Evolutionary conservation across 2,797 vertebrate genomes (phyloP).

Genomic region (Melopsittacus undulatus): DNA sequence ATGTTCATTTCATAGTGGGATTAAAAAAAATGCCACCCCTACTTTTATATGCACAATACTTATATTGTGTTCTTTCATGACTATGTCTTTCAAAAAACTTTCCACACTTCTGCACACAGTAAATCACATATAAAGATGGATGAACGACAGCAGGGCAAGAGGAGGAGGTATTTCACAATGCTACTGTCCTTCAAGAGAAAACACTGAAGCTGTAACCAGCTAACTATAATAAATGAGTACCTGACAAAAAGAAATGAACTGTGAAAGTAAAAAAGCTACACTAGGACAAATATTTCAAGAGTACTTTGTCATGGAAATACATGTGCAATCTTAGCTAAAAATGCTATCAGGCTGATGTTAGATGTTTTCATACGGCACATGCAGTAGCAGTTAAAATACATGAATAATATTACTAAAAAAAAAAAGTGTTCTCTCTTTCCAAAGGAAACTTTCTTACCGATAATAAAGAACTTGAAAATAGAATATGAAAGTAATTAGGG

Average conservation of each 20-base stretch:
- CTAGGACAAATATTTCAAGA: background rate
- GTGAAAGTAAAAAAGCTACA: constrained; percentile 51
- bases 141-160: constrained; percentile 28
- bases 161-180: constrained; percentile 14
- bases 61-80: background rate
- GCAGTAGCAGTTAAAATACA: background rate
- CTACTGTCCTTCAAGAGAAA: constrained; percentile 70
- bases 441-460: background rate
- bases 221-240: constrained; percentile 61
- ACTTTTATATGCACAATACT: background rate
- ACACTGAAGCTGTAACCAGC: constrained; percentile 46
- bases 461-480: background rate
- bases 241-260: constrained; percentile 53
- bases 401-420: background rate
- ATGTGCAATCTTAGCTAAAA: background rate
- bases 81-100: background rate
- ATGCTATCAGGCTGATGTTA: background rate
- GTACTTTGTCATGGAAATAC: background rate
- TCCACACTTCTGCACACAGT: background rate
- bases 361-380: background rate
- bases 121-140: constrained; percentile 33
- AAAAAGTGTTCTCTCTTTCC: background rate
- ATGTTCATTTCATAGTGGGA: background rate
- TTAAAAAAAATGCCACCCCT: background rate
- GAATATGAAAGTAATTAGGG: background rate